Conservation (phyloP, 1,140 invertebrate genomes). For the Pantala flavescens region DNA sequence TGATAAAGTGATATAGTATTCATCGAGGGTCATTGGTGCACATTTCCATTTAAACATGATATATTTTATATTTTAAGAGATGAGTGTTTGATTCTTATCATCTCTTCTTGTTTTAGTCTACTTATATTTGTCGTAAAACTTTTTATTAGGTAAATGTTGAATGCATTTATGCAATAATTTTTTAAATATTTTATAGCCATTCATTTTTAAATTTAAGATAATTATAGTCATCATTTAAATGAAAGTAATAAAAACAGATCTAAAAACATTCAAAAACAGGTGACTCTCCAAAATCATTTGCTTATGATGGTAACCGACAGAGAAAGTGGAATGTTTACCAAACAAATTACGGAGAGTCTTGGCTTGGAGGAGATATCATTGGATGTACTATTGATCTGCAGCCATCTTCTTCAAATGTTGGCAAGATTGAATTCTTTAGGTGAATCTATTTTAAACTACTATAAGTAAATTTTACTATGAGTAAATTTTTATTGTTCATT, state of each 20-base stretch:
- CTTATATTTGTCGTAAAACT: too few species aligned
- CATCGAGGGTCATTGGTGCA: too few species aligned
- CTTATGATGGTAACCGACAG: constrained; percentile 70
- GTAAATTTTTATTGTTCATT: not conserved
- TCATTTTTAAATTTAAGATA: too few species aligned
- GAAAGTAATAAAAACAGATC: too few species aligned
- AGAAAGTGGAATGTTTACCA: constrained; percentile 73
- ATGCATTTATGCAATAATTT: too few species aligned
- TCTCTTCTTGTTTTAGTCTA: too few species aligned
- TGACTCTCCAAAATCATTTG: constrained; percentile 66
- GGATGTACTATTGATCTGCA: constrained; percentile 64
- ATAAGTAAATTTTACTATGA: not conserved
- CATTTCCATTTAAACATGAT: too few species aligned
- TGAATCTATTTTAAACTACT: constrained; percentile 22
- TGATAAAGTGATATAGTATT: constrained; percentile 22
- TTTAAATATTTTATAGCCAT: too few species aligned
- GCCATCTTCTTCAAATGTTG: constrained; percentile 35
- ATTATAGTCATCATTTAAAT: too few species aligned
- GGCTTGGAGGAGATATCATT: constrained; percentile 73
- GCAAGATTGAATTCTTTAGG: constrained; percentile 43
- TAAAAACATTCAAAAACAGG: constrained; percentile 30
- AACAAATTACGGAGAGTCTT: constrained; percentile 64
- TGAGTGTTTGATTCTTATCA: too few species aligned
- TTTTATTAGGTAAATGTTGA: too few species aligned
- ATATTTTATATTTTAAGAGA: too few species aligned